Conservation (phyloP, 2,797 vertebrate genomes). For the Prionace glauca region DNA sequence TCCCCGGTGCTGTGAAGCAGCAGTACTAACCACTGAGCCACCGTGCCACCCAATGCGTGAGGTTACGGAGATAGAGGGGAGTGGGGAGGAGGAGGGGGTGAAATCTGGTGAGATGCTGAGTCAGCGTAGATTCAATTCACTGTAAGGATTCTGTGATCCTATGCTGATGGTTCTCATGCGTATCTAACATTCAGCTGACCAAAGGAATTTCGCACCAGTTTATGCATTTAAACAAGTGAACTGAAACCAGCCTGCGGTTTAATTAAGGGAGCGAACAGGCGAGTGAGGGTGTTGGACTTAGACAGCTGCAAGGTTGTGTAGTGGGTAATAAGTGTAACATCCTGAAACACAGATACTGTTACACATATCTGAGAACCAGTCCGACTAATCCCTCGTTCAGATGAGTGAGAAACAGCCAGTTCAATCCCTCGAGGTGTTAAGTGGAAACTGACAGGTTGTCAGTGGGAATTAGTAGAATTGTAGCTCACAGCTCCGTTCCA, state of each 20-base stretch:
- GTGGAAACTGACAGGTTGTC: not conserved
- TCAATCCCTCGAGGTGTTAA: not conserved
- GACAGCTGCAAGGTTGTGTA: not conserved
- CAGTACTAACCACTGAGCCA: too few species aligned
- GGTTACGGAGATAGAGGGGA: too few species aligned
- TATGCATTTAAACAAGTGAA: not conserved
- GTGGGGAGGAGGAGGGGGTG: too few species aligned
- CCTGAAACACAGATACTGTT: slow-evolving; percentile 28
- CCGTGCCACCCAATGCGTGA: too few species aligned
- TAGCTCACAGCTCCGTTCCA: not conserved
- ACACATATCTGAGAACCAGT: not conserved
- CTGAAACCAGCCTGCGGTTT: not conserved
- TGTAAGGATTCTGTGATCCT: too few species aligned
- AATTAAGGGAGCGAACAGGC: not conserved
- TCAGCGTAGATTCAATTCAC: too few species aligned
- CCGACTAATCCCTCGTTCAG: slow-evolving; percentile 1
- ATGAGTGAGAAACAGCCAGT: not conserved
- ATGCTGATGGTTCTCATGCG: not conserved
- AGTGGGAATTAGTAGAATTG: not conserved
- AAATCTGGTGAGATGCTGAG: too few species aligned
- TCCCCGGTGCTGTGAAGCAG: too few species aligned
- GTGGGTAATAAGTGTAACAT: slow-evolving; percentile 7
- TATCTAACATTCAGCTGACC: not conserved
- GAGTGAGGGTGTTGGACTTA: not conserved
- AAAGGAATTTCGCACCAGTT: not conserved